phyloP scores from a whole-genome alignment of 2,888 invertebrate genomes.

The Fragum fragum region DNA sequence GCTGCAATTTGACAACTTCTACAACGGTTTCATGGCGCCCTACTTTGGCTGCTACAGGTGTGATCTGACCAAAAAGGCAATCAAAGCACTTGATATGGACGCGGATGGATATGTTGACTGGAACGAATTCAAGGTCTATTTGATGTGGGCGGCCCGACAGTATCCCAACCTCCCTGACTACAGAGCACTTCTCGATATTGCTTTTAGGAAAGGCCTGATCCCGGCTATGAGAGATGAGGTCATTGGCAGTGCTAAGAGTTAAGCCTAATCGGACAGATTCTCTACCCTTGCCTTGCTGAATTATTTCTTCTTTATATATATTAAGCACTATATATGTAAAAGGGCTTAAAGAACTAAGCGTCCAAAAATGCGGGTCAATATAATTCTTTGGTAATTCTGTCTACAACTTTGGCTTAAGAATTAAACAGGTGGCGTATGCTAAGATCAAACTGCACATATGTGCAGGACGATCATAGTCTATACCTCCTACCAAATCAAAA shows the following conservation, averaged over 20 bases:
- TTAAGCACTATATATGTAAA: too few relatives aligned
- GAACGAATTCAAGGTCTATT: conserved; percentile 38
- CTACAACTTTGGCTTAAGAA: too few relatives aligned
- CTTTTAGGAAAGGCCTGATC: conserved; percentile 40
- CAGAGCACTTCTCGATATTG: conserved; percentile 29
- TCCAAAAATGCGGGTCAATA: too few relatives aligned
- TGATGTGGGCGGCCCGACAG: conserved; percentile 38
- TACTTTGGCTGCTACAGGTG: background rate
- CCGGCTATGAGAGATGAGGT: conserved; percentile 36
- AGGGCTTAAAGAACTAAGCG: too few relatives aligned
- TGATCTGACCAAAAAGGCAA: background rate
- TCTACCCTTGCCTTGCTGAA: too few relatives aligned
- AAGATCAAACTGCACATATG: too few relatives aligned
- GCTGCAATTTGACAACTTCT: background rate
- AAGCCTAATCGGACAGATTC: too few relatives aligned
- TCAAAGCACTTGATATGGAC: background rate
- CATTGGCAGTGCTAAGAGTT: background rate
- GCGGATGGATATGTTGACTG: conserved; percentile 23
- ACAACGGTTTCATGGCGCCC: background rate
- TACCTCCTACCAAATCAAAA: too few relatives aligned
- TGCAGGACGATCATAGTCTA: too few relatives aligned
- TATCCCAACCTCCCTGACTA: conserved; percentile 26
- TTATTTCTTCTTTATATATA: too few relatives aligned
- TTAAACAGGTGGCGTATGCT: too few relatives aligned
- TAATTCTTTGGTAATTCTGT: too few relatives aligned